phyloP scores from a whole-genome alignment of 2,888 invertebrate genomes.

The Koerneria pararmatus region DNA sequence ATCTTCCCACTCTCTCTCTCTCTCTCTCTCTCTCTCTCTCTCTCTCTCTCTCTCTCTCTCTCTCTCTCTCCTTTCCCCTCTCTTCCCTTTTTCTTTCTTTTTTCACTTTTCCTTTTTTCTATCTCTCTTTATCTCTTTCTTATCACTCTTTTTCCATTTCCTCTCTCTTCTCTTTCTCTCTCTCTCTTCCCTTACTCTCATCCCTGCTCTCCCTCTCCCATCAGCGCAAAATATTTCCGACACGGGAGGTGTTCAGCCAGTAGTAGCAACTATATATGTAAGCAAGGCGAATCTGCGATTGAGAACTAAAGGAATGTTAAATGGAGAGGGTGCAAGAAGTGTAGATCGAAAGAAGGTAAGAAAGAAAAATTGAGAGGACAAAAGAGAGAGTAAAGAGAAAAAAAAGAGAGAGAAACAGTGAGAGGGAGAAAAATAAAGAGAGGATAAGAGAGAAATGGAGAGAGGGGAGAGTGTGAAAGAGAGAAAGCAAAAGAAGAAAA shows the following conservation, averaged over 20 bases:
- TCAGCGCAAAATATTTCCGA: not conserved
- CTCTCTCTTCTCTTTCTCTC: not conserved
- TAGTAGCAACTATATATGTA: too few species aligned
- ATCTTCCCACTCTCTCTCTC: not conserved
- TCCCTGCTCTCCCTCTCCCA: not conserved
- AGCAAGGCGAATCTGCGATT: too few species aligned
- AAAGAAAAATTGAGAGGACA: not conserved
- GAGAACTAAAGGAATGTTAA: too few species aligned
- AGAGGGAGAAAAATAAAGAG: not conserved
- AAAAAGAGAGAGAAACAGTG: not conserved
- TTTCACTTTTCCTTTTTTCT: slow-evolving; percentile 14
- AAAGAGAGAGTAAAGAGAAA: not conserved
- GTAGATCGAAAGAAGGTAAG: not conserved
- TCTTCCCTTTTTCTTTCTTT: slow-evolving; percentile 2
- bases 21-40: not conserved
- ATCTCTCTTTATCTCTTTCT: slow-evolving; percentile 2
- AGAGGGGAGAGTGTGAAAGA: not conserved
- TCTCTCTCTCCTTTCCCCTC: not conserved
- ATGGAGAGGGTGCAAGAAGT: slow-evolving; percentile 12
- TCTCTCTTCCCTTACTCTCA: not conserved
- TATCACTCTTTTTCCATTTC: not conserved
- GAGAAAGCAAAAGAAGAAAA: not conserved
- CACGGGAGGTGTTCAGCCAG: too few species aligned
- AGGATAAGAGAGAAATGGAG: not conserved
- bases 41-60: slow-evolving; percentile 10